Conservation (phyloP, 2,797 vertebrate genomes). For the Micromesistius poutassou region DNA sequence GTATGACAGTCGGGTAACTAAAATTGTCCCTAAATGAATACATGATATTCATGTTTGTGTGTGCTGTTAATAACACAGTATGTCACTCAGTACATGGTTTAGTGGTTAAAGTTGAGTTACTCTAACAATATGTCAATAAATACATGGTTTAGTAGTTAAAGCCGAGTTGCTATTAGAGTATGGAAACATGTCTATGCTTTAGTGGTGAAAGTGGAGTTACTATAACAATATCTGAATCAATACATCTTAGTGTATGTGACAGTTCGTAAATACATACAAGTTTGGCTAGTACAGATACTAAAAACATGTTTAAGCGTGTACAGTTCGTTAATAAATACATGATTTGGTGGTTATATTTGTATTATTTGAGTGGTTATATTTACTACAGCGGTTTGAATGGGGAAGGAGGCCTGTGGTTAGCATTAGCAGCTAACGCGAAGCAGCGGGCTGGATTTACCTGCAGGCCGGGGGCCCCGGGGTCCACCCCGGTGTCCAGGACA, state of each 20-base stretch:
- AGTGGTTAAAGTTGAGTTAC: no score
- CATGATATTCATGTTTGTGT: neutral
- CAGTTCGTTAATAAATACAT: neutral
- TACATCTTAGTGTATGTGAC: neutral
- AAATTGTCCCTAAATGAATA: neutral
- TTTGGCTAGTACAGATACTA: no score
- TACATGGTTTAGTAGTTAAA: neutral
- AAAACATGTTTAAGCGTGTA: neutral
- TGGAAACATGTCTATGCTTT: neutral
- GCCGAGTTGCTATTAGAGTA: neutral
- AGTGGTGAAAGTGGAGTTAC: neutral
- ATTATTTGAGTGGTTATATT: neutral
- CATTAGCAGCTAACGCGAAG: conserved; percentile 23
- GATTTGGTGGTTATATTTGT: neutral
- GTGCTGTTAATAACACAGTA: neutral
- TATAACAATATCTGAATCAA: no score
- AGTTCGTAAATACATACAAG: no score
- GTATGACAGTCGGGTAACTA: neutral
- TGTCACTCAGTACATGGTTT: no score
- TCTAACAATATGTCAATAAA: neutral
- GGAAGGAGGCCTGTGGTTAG: neutral
- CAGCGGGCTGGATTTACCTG: conserved; percentile 78
- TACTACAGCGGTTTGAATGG: neutral
- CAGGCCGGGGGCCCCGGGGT: conserved; percentile 95
- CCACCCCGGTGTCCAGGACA: conserved; percentile 93